Base-by-base conservation (phyloP, 2,113 vertebrate species). In the Syngnathoides biaculeatus region DNA sequence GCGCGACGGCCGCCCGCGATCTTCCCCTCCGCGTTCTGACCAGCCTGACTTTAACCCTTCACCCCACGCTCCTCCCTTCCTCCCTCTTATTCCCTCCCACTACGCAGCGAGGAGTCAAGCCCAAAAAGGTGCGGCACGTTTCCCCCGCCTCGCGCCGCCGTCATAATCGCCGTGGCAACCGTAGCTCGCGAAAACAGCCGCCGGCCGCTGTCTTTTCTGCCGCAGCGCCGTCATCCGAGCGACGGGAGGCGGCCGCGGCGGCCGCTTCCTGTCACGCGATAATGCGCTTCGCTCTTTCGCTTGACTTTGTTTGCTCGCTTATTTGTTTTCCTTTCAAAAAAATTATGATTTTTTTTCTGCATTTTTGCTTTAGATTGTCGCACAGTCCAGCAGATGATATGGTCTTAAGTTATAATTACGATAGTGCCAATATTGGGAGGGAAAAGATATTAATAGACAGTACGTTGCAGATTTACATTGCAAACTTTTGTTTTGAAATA, bases 41-140 rank as follows among this genome's bases (percentile, higher is more conserved):
- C 58, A 65, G 67, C 65, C 39, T 74, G 42, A 85, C 78, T 83
- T 71, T 85, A 78, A 83, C 81, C 75, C 68, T 19, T 35, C 70
- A 55, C n/a, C 48, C 20, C 22, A 22, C 48, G 9, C 69, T 22
- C 65, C 56, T 69, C 35, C 85, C 86, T 73, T 17, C 50, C 67
- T 40, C 73, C 60, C 3, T 35, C 73, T 57, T 58, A 17, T 71
- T 68, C 53, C 89, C 88, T 82, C 82, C 84, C 76, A 78, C 86
- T 89, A 93, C 68, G 93, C 95, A 96, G 95, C 95, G 95, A 79
- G 95, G 95, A 95, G 71, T 88, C 77, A 97, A 96, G 83, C 92
- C 93, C 69, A 97, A 95, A 92, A 97, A 97, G 95, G 95, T 96
- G 94, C 73, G 74, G 94, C 92, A 92, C 92, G 90, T 92, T 90